Conservation (phyloP, 2,797 vertebrate genomes). For the Staurois parvus region DNA sequence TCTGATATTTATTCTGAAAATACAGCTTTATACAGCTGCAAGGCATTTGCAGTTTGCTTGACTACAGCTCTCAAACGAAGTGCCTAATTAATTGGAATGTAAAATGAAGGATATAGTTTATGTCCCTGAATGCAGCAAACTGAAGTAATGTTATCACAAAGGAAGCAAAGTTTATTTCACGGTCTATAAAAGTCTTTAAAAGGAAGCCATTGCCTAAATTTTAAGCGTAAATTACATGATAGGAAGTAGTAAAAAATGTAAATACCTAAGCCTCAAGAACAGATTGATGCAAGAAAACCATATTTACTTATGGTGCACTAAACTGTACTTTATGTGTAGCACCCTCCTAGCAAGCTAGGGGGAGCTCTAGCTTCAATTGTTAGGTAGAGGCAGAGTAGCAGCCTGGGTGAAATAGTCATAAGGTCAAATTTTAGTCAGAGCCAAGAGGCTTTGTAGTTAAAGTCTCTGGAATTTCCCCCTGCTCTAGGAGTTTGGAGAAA, state of each 20-base stretch:
- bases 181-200: neutral
- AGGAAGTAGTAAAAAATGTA: neutral
- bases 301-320: neutral
- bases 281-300: neutral
- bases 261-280: neutral
- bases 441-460: no score
- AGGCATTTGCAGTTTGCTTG: constrained; percentile 4
- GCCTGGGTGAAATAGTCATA: no score
- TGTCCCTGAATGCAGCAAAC: constrained; percentile 1
- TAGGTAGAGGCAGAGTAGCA: no score
- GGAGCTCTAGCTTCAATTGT: no score
- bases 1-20: neutral
- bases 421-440: no score
- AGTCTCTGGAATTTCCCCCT: no score
- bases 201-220: neutral
- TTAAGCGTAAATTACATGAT: neutral
- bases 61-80: constrained; percentile 1
- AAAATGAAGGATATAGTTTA: neutral
- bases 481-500: no score
- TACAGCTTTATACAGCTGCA: neutral
- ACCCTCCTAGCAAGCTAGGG: no score
- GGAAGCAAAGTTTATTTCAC: constrained; percentile 6
- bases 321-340: neutral
- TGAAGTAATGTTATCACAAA: constrained; percentile 5
- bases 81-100: constrained; percentile 10